Evolutionary conservation across 2,797 vertebrate species (phyloP), one percentile per base, ranked within the genome.

Genomic region (Columba guinea): DNA sequence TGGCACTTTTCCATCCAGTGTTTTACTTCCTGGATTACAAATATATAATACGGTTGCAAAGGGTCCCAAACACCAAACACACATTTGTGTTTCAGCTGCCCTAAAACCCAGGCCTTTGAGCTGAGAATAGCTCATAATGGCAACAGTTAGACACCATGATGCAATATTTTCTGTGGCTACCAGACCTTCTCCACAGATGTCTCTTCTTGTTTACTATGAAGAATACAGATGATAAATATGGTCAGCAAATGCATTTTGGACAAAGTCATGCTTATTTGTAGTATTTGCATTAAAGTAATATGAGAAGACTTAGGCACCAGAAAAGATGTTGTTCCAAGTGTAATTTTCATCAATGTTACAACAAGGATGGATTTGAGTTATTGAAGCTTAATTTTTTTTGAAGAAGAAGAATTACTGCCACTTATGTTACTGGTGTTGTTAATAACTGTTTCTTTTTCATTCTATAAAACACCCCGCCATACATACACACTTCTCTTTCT

Each of bases 151-250:
- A 83, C 24, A 63, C 44, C 13, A 3, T 0, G 34, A 90, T 56
- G 84, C 73, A 93, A 73, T 80, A 89, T 78, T 93, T 94, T 92
- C 75, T 53, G 69, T 84, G 85, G 83, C 83, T 83, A 92, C 34
- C 51, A 90, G 64, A 75, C 83, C 77, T 94, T 75, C 71, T 81
- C 63, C 75, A 89, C 77, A 90, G 85, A 92, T 69, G 73, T 74
- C 69, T 92, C 69, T 62, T 49, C 68, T 91, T 74, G n/a, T 85
- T 94, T 78, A 65, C 37, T 28, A 6, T 22, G 58, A 90, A 79
- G 41, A 73, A 79, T 59, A 37, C 34, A 44, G 64, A 64, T 39
- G 58, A 76, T 44, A 95, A 94, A 95, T 84, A 78, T 9, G 92
- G 75, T 21, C 76, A 77, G 70, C n/a, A 93, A 91, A 90, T 27